Base-by-base conservation (phyloP, 2,113 vertebrate species). In the Perca fluviatilis region DNA sequence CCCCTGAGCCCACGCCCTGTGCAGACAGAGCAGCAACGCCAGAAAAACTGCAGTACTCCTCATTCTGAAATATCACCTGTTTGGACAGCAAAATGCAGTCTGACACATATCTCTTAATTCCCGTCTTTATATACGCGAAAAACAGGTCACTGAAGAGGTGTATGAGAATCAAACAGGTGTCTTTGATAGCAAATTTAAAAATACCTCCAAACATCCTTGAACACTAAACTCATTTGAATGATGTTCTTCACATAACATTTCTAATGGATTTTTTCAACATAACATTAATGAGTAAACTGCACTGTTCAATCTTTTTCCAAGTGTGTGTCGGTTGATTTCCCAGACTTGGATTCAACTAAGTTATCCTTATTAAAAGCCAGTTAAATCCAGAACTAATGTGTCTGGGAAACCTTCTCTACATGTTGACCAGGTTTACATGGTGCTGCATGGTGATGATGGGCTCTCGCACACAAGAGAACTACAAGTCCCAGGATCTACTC, bases 391-490 rank as follows among this genome's bases (percentile, higher is more conserved):
- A 1, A 4, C 13, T 46, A 19, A 54, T 19, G 10, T 66, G 18
- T 65, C 16, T 15, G 1, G 7, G 2, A 25, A 67, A 10, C 7
- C 10, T 8, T 46, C 11, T 79, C 14, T 50, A 3, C 6, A 1
- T 46, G 23, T 57, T 86, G 51, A 27, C 23, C 49, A 97, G 97
- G 95, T 97, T 46, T 92, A 96, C 85, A 86, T 97, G 1, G 80
- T 94, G 57, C 85, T 97, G 3, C 91, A 91, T 81, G 96, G 97
- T 49, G 93, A 96, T 77, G 63, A 95, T 3, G 94, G 95, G 16
- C 2, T 78, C 65, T 96, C 96, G 0, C 95, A 94, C 68, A 96
- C 96, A 33, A 95, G 87, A 77, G 96, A 97, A 62, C 93, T 97
- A 19, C 88, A 90, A 63, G 92, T 90, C 60, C 89, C 95, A 58